Conservation (phyloP, 2,113 vertebrate genomes). For the Guaruba guarouba region DNA sequence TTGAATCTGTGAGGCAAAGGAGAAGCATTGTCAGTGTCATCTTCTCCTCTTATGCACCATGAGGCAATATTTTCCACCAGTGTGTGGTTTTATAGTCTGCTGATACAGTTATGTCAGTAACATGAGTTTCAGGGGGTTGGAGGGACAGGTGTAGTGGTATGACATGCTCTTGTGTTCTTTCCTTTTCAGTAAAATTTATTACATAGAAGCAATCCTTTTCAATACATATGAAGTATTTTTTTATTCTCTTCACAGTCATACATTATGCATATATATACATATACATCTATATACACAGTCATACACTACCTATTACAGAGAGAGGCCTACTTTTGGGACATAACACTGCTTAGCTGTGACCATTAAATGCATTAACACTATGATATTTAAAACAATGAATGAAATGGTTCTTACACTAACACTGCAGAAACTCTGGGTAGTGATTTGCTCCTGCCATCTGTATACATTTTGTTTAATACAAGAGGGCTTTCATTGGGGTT, state of each 20-base stretch:
- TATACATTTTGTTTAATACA: background rate
- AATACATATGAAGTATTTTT: background rate
- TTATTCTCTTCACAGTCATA: background rate
- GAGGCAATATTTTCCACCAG: background rate
- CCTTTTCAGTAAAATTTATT: background rate
- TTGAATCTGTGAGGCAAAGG: background rate
- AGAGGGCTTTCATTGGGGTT: background rate
- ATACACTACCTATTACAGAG: no score
- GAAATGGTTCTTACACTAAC: background rate
- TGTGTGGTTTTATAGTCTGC: background rate
- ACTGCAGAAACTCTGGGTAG: background rate
- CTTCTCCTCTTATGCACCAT: background rate
- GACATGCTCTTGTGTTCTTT: background rate
- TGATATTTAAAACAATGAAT: background rate
- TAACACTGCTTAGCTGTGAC: background rate
- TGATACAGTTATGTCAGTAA: background rate
- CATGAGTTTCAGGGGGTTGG: fast-evolving
- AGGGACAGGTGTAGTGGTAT: background rate
- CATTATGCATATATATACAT: fast-evolving
- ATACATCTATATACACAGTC: background rate
- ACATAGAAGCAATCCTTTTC: background rate
- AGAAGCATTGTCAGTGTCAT: background rate
- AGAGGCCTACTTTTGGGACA: background rate
- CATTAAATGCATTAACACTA: background rate
- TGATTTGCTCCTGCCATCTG: background rate